Base-by-base conservation (phyloP, 2,888 invertebrate species). In the Sisyra nigra region DNA sequence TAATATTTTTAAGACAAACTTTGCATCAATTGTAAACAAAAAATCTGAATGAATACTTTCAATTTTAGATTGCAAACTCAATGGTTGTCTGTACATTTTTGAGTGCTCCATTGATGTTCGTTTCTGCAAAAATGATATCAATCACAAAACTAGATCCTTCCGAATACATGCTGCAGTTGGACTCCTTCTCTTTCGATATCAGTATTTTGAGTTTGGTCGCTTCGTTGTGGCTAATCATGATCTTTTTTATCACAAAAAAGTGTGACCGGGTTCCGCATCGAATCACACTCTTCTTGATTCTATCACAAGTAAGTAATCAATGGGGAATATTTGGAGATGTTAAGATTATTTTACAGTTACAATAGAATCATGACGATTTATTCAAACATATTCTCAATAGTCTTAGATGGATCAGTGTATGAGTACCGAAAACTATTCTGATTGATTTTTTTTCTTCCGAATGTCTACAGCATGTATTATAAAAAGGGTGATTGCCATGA, bases 21-120 rank as follows among this genome's bases (percentile, higher is more conserved):
- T 24, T 24, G 7, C 5, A 24, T 5, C 24, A 5, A 7, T 24
- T 24, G 5, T 3, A 8, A 33, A 13, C 11, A 3, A 14, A 8
- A 8, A 33, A 6, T 33, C 33, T 11, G 9, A 33, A 33, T 14
- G 3, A 14, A 33, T 6, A 33, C 11, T 44, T 29, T 42, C 48
- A 37, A 30, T 45, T 40, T 11, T 15, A 89, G 83, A 80, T 93
- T 61, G 92, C 93, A 1, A 87, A 84, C 42, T 84, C 89, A 19
- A 87, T 94, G 87, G 93, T 94, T 3, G 82, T 87, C 2, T 89
- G 92, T 53, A 96, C 94, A 0, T 89, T 94, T 56, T 67, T 94
- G 15, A 92, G 93, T 10, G 94, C 89, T 0, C 94, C 94, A 0
- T 69, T 94, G 52, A 93, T 94, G 86, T 93, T 91, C 58, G 75